Evolutionary conservation across 2,888 invertebrate genomes (phyloP).

Genomic region (Heliconius ethilla): DNA sequence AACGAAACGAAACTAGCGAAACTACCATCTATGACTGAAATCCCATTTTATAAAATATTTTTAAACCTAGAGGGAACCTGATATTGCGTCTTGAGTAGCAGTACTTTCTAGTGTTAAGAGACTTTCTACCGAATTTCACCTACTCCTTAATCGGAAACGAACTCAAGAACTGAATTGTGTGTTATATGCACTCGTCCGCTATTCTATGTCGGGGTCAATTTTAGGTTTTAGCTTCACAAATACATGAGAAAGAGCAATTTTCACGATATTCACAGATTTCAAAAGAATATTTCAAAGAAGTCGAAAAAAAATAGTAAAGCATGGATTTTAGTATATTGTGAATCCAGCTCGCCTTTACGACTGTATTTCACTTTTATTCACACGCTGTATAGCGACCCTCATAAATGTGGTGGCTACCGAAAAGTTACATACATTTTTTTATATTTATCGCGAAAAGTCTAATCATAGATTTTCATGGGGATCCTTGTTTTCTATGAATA

Average conservation of each 20-base stretch:
- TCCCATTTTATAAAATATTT: too few species aligned
- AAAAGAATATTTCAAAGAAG: constrained; percentile 16
- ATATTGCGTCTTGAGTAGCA: too few species aligned
- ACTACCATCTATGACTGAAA: too few species aligned
- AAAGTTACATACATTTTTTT: background rate
- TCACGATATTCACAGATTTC: background rate
- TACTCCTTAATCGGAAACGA: background rate
- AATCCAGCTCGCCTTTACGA: constrained; percentile 22
- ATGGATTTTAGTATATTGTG: constrained; percentile 16
- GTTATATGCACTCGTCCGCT: background rate
- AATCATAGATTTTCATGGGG: too few species aligned
- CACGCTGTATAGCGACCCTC: constrained; percentile 25
- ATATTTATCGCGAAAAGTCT: too few species aligned
- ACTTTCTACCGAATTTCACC: too few species aligned
- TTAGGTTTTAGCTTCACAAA: background rate
- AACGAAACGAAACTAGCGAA: background rate
- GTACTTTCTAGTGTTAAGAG: too few species aligned
- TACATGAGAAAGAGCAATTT: constrained; percentile 15
- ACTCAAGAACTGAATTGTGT: background rate
- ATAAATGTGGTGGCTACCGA: constrained; percentile 4
- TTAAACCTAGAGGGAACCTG: too few species aligned
- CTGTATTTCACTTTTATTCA: constrained; percentile 20
- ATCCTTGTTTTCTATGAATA: too few species aligned
- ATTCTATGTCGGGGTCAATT: background rate
- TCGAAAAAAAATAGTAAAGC: background rate